phyloP scores from a whole-genome alignment of 2,888 invertebrate species.

The Gryllus longicercus region DNA sequence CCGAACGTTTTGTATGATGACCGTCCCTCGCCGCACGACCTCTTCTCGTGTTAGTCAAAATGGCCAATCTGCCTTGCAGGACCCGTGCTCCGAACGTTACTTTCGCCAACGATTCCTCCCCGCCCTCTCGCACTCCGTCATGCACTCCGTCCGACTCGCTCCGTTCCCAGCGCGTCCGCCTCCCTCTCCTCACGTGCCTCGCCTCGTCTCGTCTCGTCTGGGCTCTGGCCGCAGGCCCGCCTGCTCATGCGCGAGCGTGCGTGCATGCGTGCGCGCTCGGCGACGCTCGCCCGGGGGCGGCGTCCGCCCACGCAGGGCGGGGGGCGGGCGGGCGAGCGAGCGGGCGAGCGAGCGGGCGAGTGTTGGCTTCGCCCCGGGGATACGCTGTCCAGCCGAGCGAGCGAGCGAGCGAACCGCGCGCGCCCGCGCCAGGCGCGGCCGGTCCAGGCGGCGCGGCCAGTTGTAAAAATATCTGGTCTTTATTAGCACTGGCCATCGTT shows the following conservation, averaged over 20 bases:
- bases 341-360: too few species aligned
- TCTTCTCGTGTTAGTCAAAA: too few species aligned
- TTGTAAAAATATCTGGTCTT: slow-evolving; percentile 1
- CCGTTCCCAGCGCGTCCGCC: background rate
- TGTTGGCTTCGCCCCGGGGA: background rate
- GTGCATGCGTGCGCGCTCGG: background rate
- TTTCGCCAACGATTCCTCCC: too few species aligned
- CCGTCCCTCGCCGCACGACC: too few species aligned
- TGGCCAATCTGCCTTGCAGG: too few species aligned
- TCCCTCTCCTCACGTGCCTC: background rate
- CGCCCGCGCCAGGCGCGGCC: background rate
- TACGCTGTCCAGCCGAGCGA: background rate
- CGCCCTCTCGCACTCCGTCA: too few species aligned
- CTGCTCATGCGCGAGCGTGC: background rate
- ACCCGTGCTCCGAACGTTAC: too few species aligned
- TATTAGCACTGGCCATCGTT: background rate
- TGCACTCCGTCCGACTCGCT: background rate
- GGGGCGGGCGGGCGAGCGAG: background rate
- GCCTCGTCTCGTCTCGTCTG: background rate
- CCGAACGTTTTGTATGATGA: too few species aligned
- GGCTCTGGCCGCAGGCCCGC: background rate
- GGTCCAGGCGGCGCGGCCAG: background rate
- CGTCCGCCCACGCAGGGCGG: slow-evolving; percentile 2
- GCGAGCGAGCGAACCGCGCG: too few species aligned
- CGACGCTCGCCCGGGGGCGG: background rate